Evolutionary conservation across 2,113 vertebrate species (phyloP), one percentile per base, ranked within the genome.

Genomic region (Saimiri boliviensis): DNA sequence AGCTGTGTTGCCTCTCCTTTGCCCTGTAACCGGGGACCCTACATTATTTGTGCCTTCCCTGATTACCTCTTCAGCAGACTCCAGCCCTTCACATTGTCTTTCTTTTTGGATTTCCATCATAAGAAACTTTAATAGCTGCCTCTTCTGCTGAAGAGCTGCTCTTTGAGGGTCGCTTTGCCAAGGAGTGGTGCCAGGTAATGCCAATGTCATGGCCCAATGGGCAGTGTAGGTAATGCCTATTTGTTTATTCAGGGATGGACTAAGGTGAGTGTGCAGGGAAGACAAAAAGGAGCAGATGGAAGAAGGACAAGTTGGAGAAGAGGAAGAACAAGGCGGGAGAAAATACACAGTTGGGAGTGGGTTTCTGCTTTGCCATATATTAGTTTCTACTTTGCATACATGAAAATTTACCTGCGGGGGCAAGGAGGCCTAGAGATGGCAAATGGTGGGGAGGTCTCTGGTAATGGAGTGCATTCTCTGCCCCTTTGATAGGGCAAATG

Each of bases 401-500:
- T 4, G 21, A 96, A 60, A 90, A 49, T 40, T 93, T 80, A 82
- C 16, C 30, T 96, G 71, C 45, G 86, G 21, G 30, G 49, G 47
- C 66, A 21, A 79, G 21, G 42, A n/a, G 73, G 49, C 60, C 56
- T 35, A n/a, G 60, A 32, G 40, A 42, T 63, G 52, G 32, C 21
- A 89, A 49, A 71, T 37, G n/a, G 35, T 14, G 7, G 49, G 60
- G 13, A 74, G 47, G 1, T 20, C 37, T 37, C 23, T 30, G 52
- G 25, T 30, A 83, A 76, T 42, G 8, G 54, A 74, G 76, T 70
- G 21, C 25, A 83, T 80, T 82, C 13, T 95, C 77, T 92, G 63
- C 2, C 37, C 45, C 37, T 71, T n/a, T 83, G 58, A 87, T 52
- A 16, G 52, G 81, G 21, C 87, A 93, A 87, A 77, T 97, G 97